phyloP scores from a whole-genome alignment of 2,113 vertebrate genomes.

The Antechinus flavipes region DNA sequence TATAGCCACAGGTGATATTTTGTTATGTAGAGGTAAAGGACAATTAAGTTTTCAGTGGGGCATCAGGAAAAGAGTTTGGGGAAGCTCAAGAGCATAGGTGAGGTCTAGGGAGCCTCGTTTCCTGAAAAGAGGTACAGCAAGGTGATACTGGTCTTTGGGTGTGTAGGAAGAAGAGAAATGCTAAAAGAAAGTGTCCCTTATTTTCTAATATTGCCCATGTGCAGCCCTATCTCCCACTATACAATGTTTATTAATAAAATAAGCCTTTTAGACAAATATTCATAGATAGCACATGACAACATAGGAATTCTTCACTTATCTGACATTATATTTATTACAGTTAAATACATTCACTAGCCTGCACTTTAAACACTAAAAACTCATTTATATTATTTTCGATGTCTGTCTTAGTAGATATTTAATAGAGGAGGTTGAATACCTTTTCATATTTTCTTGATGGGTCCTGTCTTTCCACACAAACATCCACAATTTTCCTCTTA shows the following conservation, averaged over 20 bases:
- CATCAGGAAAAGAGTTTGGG: not conserved
- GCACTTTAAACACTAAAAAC: not conserved
- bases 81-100: not conserved
- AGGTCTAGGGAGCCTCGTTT: not conserved
- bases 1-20: not conserved
- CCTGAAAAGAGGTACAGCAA: not conserved
- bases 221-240: not conserved
- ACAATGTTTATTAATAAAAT: not conserved
- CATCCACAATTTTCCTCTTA: not conserved
- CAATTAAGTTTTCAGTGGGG: not conserved
- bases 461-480: not conserved
- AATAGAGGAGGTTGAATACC: not conserved
- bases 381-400: not conserved
- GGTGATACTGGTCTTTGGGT: not conserved
- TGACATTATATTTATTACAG: not conserved
- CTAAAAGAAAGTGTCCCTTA: not conserved
- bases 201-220: not conserved
- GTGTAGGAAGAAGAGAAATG: not conserved
- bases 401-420: not conserved
- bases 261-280: not conserved
- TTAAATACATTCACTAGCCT: not conserved
- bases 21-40: not conserved
- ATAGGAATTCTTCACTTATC: not conserved
- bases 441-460: not conserved
- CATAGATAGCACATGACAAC: not conserved